Conservation (phyloP, 2,888 invertebrate genomes). For the Pocota personata region DNA sequence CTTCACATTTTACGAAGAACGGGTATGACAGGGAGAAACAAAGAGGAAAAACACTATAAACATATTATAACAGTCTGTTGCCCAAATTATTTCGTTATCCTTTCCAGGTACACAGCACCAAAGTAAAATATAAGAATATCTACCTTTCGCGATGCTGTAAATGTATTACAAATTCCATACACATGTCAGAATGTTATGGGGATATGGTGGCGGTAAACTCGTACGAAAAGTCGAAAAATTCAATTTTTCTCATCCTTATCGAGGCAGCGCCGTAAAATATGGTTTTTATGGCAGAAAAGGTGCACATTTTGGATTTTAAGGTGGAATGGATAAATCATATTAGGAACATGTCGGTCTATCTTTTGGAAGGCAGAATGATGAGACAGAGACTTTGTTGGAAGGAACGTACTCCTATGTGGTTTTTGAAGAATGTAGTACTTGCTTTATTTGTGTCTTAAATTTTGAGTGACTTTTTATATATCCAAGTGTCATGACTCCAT, state of each 20-base stretch:
- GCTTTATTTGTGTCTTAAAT: not conserved
- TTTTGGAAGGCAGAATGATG: not conserved
- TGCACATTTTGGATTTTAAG: slow-evolving; percentile 4
- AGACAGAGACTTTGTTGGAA: not conserved
- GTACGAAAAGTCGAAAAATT: slow-evolving; percentile 15
- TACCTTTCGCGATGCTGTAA: not conserved
- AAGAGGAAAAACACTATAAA: slow-evolving; percentile 11
- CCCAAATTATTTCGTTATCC: slow-evolving; percentile 18
- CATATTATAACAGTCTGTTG: slow-evolving; percentile 46
- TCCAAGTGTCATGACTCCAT: no score
- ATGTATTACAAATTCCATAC: not conserved
- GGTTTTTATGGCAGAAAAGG: slow-evolving; percentile 24
- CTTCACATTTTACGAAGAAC: no score
- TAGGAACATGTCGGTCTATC: slow-evolving; percentile 7
- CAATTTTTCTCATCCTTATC: slow-evolving; percentile 36
- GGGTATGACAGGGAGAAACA: not conserved
- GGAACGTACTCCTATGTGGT: not conserved
- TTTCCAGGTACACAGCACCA: not conserved
- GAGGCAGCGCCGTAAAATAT: slow-evolving; percentile 1
- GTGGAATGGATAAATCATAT: slow-evolving; percentile 26
- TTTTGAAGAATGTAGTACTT: not conserved
- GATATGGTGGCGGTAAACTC: slow-evolving; percentile 5
- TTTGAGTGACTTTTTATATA: no score
- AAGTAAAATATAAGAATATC: no score
- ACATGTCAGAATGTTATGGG: slow-evolving; percentile 14